Conservation (phyloP, 2,797 vertebrate genomes). For the Glossophaga mutica region DNA sequence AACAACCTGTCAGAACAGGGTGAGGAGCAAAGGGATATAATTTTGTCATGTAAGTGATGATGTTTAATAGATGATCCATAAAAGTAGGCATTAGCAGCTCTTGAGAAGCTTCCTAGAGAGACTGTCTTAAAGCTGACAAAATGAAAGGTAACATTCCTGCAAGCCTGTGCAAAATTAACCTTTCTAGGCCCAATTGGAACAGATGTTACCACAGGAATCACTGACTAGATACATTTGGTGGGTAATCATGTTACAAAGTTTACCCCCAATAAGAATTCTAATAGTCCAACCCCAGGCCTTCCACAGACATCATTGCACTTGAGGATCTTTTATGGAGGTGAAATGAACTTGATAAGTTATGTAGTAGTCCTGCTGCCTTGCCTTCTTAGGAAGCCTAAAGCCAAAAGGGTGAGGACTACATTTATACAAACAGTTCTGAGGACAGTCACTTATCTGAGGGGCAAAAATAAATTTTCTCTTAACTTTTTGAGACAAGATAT, state of each 20-base stretch:
- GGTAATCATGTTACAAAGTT: not conserved
- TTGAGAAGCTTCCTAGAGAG: not conserved
- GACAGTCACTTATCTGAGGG: not conserved
- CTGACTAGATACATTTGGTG: not conserved
- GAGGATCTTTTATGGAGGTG: not conserved
- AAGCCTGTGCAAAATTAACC: not conserved
- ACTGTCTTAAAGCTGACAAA: not conserved
- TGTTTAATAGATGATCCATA: not conserved
- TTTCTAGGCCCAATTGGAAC: not conserved
- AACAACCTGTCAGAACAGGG: not conserved
- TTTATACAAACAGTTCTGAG: not conserved
- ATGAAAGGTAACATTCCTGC: not conserved
- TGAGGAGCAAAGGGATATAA: not conserved
- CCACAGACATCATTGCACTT: not conserved
- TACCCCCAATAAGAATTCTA: not conserved
- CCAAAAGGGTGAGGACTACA: not conserved
- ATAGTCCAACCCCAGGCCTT: not conserved
- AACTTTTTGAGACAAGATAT: not conserved
- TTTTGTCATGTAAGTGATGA: not conserved
- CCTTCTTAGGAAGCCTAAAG: not conserved
- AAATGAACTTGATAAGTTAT: slow-evolving; percentile 11
- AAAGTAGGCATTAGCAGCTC: not conserved
- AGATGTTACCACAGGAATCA: not conserved
- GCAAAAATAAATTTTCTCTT: not conserved
- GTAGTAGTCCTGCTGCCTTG: not conserved